Evolutionary conservation across 2,888 invertebrate species (phyloP).

Genomic region (Endotricha flammealis): DNA sequence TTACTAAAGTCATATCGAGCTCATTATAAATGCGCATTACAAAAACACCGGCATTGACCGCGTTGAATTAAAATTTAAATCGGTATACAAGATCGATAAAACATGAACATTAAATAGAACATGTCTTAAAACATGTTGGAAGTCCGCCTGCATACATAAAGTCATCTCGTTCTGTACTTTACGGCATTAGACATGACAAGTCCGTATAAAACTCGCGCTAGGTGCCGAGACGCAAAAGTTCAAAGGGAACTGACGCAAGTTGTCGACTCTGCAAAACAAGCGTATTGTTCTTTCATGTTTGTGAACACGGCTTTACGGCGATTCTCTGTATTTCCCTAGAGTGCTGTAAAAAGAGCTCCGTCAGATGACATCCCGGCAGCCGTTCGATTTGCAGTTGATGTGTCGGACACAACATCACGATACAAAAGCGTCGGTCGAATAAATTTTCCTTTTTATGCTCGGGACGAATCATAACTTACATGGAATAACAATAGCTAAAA

Average conservation of each 20-base stretch:
- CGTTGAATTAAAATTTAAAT: constrained; percentile 58
- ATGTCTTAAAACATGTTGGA: constrained; percentile 39
- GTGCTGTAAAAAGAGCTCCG: constrained; percentile 59
- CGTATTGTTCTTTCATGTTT: constrained; percentile 52
- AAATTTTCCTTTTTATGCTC: constrained; percentile 46
- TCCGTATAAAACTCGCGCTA: constrained; percentile 24
- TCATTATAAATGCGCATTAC: constrained; percentile 30
- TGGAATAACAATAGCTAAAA: constrained; percentile 38
- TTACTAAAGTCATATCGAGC: constrained; percentile 8
- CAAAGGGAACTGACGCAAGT: constrained; percentile 24
- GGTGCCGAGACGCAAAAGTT: constrained; percentile 24
- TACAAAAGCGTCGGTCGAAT: constrained; percentile 45
- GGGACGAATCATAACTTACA: constrained; percentile 24
- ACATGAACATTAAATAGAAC: constrained; percentile 48
- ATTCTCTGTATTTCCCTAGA: constrained; percentile 70
- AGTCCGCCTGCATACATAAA: constrained; percentile 38
- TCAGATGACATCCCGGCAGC: constrained; percentile 49
- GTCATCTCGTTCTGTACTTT: constrained; percentile 54
- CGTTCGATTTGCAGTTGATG: constrained; percentile 56
- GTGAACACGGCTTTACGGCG: constrained; percentile 46
- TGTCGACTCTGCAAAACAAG: constrained; percentile 35
- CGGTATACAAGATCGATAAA: constrained; percentile 49
- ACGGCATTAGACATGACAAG: constrained; percentile 42
- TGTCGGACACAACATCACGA: constrained; percentile 31
- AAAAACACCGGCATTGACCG: constrained; percentile 32